phyloP scores from a whole-genome alignment of 2,888 invertebrate genomes.

The Scotopteryx bipunctaria region DNA sequence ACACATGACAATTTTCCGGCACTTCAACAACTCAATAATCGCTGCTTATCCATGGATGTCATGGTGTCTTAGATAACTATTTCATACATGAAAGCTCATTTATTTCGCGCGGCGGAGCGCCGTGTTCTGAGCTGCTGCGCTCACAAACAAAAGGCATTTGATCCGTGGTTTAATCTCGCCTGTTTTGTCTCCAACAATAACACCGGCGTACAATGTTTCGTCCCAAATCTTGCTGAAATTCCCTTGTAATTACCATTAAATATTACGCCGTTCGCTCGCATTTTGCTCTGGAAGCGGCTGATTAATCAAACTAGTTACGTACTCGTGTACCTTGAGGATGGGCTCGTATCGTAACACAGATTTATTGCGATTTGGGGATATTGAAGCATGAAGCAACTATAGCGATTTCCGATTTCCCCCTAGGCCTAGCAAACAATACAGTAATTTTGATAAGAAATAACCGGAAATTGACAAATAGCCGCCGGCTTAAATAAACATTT shows the following conservation, averaged over 20 bases:
- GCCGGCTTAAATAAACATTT: not conserved
- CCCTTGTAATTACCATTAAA: conserved; percentile 37
- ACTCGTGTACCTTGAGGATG: conserved; percentile 32
- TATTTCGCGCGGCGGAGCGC: conserved; percentile 45
- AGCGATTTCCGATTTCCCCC: conserved; percentile 28
- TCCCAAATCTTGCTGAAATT: conserved; percentile 34
- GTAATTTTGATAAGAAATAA: conserved; percentile 8
- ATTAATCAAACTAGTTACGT: conserved; percentile 29
- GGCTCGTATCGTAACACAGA: conserved; percentile 37
- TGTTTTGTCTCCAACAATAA: conserved; percentile 36
- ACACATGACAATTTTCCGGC: conserved; percentile 45
- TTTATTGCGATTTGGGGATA: conserved; percentile 39
- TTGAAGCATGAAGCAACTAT: conserved; percentile 18
- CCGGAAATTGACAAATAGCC: conserved; percentile 7
- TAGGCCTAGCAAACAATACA: conserved; percentile 13
- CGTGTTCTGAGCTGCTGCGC: conserved; percentile 44
- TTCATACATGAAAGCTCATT: conserved; percentile 46
- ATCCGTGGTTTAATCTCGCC: conserved; percentile 37
- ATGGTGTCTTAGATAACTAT: conserved; percentile 40
- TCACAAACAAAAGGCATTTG: conserved; percentile 36
- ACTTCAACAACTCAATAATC: conserved; percentile 42
- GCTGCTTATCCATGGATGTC: conserved; percentile 42
- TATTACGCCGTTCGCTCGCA: conserved; percentile 32
- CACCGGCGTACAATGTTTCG: conserved; percentile 31
- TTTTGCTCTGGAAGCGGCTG: conserved; percentile 25